Conservation (phyloP, 2,113 vertebrate species). For the Gadus chalcogrammus region DNA sequence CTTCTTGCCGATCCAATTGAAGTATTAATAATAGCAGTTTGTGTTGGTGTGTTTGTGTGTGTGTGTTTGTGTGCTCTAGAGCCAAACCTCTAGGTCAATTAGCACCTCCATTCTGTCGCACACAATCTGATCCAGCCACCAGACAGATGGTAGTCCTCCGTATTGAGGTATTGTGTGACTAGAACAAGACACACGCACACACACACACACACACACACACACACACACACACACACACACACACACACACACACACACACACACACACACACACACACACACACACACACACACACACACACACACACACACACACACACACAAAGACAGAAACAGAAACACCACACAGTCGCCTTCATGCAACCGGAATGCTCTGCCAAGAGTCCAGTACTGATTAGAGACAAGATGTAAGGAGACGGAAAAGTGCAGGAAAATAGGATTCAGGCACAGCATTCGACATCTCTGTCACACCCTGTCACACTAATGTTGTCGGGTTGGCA, state of each 20-base stretch:
- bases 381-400: constrained; percentile 25
- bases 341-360: neutral
- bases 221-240: constrained; percentile 14
- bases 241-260: constrained; percentile 13
- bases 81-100: neutral
- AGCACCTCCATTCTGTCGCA: neutral
- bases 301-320: constrained; percentile 17
- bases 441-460: constrained; percentile 46
- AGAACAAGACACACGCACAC: neutral
- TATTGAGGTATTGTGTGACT: too few species aligned
- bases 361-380: neutral
- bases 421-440: constrained; percentile 40
- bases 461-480: constrained; percentile 50
- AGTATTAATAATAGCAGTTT: too few species aligned
- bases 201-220: neutral
- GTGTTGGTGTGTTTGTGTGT: neutral
- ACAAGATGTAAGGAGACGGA: constrained; percentile 32
- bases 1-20: neutral
- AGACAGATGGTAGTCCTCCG: too few species aligned
- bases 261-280: constrained; percentile 18
- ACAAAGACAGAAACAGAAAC: constrained; percentile 11
- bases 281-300: constrained; percentile 19
- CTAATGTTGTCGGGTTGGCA: constrained; percentile 36
- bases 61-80: neutral
- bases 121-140: neutral